A percentile compares a stretch with the other conserved stretches of the same genome.
Evolutionary conservation across 2,113 vertebrate species (phyloP).

Genomic region (Microtus oregoni): DNA sequence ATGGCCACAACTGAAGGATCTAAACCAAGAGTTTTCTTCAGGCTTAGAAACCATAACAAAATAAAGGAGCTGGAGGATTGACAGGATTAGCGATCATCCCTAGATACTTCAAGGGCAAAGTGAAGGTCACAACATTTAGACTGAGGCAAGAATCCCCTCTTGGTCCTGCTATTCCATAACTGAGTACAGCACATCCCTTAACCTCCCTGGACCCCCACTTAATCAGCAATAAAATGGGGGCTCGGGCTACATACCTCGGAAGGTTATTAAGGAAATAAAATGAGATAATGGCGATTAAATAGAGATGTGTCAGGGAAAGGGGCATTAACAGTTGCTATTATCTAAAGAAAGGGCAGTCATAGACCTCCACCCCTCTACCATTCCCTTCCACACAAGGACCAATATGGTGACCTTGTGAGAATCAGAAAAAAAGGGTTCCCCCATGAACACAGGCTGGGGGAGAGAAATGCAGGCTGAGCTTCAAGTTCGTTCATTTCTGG

Average conservation of each 20-base stretch:
- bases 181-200: background rate
- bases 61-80: background rate
- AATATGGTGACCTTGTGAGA: background rate
- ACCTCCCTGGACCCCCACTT: background rate
- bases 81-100: background rate
- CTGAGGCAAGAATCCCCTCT: background rate
- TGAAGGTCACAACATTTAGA: background rate
- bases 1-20: background rate
- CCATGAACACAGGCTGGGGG: background rate
- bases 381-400: background rate
- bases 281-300: background rate
- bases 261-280: background rate
- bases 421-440: background rate
- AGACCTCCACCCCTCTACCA: background rate
- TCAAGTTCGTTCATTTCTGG: fast-evolving
- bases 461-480: background rate
- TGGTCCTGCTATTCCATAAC: background rate
- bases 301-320: fast-evolving
- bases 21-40: background rate
- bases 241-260: background rate
- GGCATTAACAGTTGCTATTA: background rate
- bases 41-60: conserved; percentile 9
- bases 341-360: background rate
- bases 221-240: background rate
- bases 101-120: background rate